phyloP scores from a whole-genome alignment of 1,140 invertebrate genomes.

The Drosophila kanapiae region DNA sequence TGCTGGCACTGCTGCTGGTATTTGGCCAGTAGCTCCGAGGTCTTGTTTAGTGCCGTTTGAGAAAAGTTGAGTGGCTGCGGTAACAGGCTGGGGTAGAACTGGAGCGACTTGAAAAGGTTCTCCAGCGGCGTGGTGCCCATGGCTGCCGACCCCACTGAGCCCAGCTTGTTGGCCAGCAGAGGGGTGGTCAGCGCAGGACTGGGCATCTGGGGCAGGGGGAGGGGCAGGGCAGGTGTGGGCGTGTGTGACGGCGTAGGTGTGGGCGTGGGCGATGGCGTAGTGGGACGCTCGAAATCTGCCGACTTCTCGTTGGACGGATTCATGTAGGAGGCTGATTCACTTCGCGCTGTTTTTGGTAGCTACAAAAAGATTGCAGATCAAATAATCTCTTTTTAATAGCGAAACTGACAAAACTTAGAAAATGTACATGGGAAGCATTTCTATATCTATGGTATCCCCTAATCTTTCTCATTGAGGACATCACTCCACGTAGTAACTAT shows the following conservation, averaged over 20 bases:
- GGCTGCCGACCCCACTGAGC: slow-evolving; percentile 29
- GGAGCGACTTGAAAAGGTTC: slow-evolving; percentile 83
- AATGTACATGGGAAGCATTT: too few species aligned
- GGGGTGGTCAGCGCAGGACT: slow-evolving; percentile 55
- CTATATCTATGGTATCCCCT: too few species aligned
- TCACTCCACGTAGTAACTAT: too few species aligned
- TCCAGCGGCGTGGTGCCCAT: slow-evolving; percentile 68
- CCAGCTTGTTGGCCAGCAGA: slow-evolving; percentile 68
- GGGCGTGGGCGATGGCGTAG: slow-evolving; percentile 59
- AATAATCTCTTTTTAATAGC: neutral
- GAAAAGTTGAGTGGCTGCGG: slow-evolving; percentile 83
- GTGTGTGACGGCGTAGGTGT: slow-evolving; percentile 48
- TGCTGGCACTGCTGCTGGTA: slow-evolving; percentile 84
- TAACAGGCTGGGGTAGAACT: slow-evolving; percentile 82
- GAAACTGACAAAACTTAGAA: neutral
- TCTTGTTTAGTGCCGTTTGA: slow-evolving; percentile 81
- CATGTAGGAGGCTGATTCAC: slow-evolving; percentile 21
- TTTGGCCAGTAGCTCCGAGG: slow-evolving; percentile 78
- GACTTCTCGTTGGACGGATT: slow-evolving; percentile 56
- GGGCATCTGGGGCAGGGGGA: slow-evolving; percentile 54
- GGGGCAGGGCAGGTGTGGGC: slow-evolving; percentile 44
- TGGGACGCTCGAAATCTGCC: slow-evolving; percentile 48
- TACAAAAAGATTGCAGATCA: slow-evolving; percentile 4
- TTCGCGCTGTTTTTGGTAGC: slow-evolving; percentile 64
- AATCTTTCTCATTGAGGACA: too few species aligned